Evolutionary conservation across 2,797 vertebrate genomes (phyloP), one percentile per base, ranked within the genome.

Genomic region (Chelon auratus): DNA sequence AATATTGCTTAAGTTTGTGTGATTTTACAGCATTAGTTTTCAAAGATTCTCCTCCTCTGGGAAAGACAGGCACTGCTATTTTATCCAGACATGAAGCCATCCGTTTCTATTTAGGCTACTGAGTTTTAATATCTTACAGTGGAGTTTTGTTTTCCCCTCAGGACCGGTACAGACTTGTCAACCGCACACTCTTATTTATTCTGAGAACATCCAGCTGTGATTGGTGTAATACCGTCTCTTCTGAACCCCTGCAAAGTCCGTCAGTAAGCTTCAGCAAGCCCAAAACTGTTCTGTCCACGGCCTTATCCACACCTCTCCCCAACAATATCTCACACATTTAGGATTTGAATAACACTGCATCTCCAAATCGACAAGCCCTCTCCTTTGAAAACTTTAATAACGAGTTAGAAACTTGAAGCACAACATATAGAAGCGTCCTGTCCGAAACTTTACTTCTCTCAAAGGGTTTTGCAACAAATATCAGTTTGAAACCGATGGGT

Each of bases 241-340:
- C 18, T 72, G 17, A 0, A 1, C 8, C n/a, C 20, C 43, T 67
- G 50, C 12, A 65, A 67, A 60, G 20, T 47, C 51, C 9, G 6
- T n/a, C 22, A 13, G 7, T 13, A 33, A 53, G 37, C 17, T 70
- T 43, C 60, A 75, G 39, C 75, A 77, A 66, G 67, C 45, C 68
- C 56, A 57, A 40, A 75, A 36, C 26, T 45, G 45, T 51, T 37
- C 54, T 33, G 20, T 45, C 59, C 24, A 33, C 63, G 22, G 69
- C 59, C 13, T 63, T 56, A 17, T 56, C 30, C 20, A 48, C 71
- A 55, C 20, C 37, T 72, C 14, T 75, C 4, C 13, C 0, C 30
- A 63, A 18, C 68, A 73, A 55, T 59, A 77, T 59, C 58, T 68
- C 58, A 74, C 62, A 62, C 20, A 48, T 17, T n/a, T 10, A 36